Percentiles rank a stretch among this genome's conserved stretches.
Evolutionary conservation across 2,888 invertebrate genomes (phyloP).

Genomic region (Dryomyza anilis): DNA sequence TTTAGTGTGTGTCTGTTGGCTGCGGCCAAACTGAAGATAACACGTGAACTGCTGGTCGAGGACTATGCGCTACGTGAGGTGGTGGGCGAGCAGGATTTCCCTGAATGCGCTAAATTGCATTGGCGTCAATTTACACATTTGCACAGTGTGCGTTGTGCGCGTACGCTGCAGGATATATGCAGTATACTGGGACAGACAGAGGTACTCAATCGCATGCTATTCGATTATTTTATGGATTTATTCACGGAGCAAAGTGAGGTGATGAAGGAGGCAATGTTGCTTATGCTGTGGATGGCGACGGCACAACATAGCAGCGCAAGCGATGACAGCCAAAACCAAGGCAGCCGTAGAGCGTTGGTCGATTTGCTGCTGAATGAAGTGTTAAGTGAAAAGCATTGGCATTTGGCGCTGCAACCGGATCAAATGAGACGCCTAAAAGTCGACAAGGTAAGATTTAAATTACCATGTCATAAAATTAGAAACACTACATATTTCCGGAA

Average conservation of each 20-base stretch:
- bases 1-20: slow-evolving; percentile 66
- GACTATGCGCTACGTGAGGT: slow-evolving; percentile 58
- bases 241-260: slow-evolving; percentile 63
- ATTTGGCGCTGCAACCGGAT: slow-evolving; percentile 54
- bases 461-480: too few relatives aligned
- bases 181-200: slow-evolving; percentile 65
- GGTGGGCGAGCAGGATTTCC: slow-evolving; percentile 57
- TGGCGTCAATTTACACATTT: slow-evolving; percentile 73
- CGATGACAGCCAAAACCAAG: slow-evolving; percentile 26
- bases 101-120: slow-evolving; percentile 58
- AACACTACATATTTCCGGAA: too few relatives aligned
- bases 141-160: slow-evolving; percentile 60
- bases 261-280: slow-evolving; percentile 66
- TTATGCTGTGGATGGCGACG: slow-evolving; percentile 47
- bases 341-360: slow-evolving; percentile 39
- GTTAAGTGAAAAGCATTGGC: slow-evolving; percentile 54
- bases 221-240: slow-evolving; percentile 69
- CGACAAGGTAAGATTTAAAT: slow-evolving; percentile 49
- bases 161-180: slow-evolving; percentile 66
- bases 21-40: slow-evolving; percentile 64
- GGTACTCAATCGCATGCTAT: slow-evolving; percentile 63
- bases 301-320: too few relatives aligned
- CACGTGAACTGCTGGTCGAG: slow-evolving; percentile 63
- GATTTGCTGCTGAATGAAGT: slow-evolving; percentile 50
- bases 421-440: slow-evolving; percentile 44